Evolutionary conservation across 53 echinoderm and acorn worm genomes (phyloP).

Genomic region (Crossaster papposus): DNA sequence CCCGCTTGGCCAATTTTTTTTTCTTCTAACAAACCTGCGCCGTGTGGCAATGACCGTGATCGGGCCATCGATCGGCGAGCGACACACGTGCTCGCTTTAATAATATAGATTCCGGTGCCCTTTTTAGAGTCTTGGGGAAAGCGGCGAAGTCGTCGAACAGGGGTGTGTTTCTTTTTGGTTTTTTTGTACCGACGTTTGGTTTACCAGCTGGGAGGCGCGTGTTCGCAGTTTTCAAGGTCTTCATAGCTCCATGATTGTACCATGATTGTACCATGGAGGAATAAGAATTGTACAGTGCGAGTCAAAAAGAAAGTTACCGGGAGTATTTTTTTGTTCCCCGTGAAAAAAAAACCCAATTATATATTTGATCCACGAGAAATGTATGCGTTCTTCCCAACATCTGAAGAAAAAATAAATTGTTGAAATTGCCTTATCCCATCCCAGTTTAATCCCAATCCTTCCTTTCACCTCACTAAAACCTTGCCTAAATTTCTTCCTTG

Average conservation of each 20-base stretch:
- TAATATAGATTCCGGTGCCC: conserved; percentile 35
- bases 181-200: background rate
- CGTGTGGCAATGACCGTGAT: background rate
- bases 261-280: too few relatives aligned
- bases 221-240: background rate
- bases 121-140: conserved; percentile 20
- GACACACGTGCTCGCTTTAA: conserved; percentile 31
- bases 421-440: background rate
- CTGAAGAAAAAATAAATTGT: too few relatives aligned
- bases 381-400: too few relatives aligned
- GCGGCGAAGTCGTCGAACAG: conserved; percentile 33
- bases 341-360: too few relatives aligned
- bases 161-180: background rate
- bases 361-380: too few relatives aligned
- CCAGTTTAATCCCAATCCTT: too few relatives aligned
- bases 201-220: background rate
- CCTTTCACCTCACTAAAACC: too few relatives aligned
- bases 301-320: too few relatives aligned
- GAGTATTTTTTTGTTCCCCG: too few relatives aligned
- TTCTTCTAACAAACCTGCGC: background rate
- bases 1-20: conserved; percentile 19
- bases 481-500: background rate
- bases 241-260: background rate
- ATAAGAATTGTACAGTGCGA: too few relatives aligned
- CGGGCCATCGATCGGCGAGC: conserved; percentile 24